phyloP scores from a whole-genome alignment of 1,140 invertebrate genomes.

The Vanessa tameamea region DNA sequence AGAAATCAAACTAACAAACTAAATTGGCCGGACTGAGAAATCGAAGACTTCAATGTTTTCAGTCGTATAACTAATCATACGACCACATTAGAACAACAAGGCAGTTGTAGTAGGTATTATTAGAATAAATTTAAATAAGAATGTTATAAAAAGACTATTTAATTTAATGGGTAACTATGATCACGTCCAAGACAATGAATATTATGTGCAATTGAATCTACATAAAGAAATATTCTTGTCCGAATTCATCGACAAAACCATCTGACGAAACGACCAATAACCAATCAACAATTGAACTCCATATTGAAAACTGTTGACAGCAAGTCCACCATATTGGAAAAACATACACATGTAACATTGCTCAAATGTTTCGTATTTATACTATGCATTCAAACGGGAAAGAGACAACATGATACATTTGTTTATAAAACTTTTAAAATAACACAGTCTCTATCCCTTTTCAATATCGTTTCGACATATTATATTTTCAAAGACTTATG shows the following conservation, averaged over 20 bases:
- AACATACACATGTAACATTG: background rate
- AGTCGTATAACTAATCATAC: too few relatives aligned
- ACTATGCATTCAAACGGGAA: background rate
- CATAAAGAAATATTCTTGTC: constrained; percentile 41
- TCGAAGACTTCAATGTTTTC: too few relatives aligned
- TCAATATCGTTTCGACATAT: background rate
- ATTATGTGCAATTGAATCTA: constrained; percentile 27
- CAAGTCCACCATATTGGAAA: constrained; percentile 42
- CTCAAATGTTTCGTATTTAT: background rate
- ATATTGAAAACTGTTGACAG: constrained; percentile 46
- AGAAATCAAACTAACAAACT: too few relatives aligned
- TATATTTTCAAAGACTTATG: background rate
- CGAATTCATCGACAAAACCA: constrained; percentile 61
- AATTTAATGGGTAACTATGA: constrained; percentile 7
- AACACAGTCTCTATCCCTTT: background rate
- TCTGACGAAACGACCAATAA: constrained; percentile 51
- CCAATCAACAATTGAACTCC: constrained; percentile 58
- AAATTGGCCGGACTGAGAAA: too few relatives aligned
- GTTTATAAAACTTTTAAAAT: background rate
- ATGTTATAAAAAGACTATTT: constrained; percentile 10
- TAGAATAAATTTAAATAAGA: too few relatives aligned
- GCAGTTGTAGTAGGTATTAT: too few relatives aligned
- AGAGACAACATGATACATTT: background rate
- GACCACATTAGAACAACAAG: too few relatives aligned
- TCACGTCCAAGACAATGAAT: background rate